A percentile compares a stretch with the other conserved stretches of the same genome.
phyloP scores from a whole-genome alignment of 2,113 vertebrate genomes.

The Barnardius zonarius region DNA sequence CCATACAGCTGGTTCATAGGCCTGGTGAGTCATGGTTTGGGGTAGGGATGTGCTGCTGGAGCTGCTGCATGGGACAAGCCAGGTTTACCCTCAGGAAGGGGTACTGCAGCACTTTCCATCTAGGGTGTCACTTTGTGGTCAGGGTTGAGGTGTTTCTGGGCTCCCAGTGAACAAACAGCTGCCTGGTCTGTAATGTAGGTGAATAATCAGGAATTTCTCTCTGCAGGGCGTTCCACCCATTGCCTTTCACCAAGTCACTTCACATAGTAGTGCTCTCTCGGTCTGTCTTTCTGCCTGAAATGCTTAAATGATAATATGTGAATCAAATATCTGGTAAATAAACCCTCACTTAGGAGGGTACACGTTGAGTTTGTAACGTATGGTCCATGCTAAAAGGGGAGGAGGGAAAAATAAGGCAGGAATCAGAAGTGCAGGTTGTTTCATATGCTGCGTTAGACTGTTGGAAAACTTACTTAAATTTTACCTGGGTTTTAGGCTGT shows the following conservation, averaged over 20 bases:
- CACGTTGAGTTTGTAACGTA: fast-evolving
- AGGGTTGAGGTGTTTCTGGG: not conserved
- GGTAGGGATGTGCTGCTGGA: not conserved
- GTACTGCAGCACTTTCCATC: not conserved
- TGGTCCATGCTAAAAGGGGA: not conserved
- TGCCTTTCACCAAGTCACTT: not conserved
- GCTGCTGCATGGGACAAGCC: not conserved
- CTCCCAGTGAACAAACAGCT: not conserved
- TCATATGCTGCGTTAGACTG: not conserved
- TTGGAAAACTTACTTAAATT: not conserved
- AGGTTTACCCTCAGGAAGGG: not conserved
- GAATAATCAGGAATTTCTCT: not conserved
- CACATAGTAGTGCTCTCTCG: not conserved
- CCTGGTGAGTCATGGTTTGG: fast-evolving
- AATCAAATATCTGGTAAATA: not conserved
- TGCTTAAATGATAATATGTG: not conserved
- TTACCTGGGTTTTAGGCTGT: not conserved
- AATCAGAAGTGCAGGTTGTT: not conserved
- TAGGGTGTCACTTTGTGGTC: not conserved
- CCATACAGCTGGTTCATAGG: fast-evolving
- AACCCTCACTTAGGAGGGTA: not conserved
- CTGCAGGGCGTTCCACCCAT: not conserved
- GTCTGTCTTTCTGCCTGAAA: not conserved
- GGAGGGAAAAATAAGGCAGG: not conserved
- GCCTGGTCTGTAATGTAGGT: not conserved